A percentile compares a stretch with the other conserved stretches of the same genome.
Evolutionary conservation across 2,113 vertebrate species (phyloP).

Genomic region (Neodontobutis hainanensis): DNA sequence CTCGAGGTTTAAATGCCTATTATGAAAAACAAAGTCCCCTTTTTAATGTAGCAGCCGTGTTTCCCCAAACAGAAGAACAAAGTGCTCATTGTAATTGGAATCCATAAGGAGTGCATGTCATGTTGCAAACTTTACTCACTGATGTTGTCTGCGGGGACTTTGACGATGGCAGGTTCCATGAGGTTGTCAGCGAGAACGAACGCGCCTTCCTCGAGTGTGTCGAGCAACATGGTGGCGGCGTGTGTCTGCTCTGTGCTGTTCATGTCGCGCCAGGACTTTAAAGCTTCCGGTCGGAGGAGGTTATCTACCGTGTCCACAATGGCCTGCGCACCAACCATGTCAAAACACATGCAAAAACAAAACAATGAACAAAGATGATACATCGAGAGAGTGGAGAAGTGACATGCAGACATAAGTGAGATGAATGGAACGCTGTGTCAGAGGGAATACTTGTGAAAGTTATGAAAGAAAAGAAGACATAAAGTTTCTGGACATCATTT

Average conservation of each 20-base stretch:
- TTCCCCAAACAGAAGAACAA: slow-evolving; percentile 46
- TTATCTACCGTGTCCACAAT: slow-evolving; percentile 99
- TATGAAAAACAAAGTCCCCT: slow-evolving; percentile 68
- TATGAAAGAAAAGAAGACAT: neutral
- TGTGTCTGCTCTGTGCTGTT: slow-evolving; percentile 97
- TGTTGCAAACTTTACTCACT: slow-evolving; percentile 81
- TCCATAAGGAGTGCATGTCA: slow-evolving; percentile 9
- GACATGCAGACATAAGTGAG: slow-evolving; percentile 51
- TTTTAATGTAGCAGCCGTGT: slow-evolving; percentile 57
- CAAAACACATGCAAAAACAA: slow-evolving; percentile 44
- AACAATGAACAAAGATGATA: slow-evolving; percentile 6
- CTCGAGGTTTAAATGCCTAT: slow-evolving; percentile 67
- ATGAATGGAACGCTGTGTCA: slow-evolving; percentile 17
- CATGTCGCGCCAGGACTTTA: slow-evolving; percentile 98
- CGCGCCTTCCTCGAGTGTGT: slow-evolving; percentile 96
- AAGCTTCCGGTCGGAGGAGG: slow-evolving; percentile 92
- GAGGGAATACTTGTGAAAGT: neutral
- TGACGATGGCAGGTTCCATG: slow-evolving; percentile 93
- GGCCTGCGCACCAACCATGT: slow-evolving; percentile 79
- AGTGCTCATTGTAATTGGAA: slow-evolving; percentile 41
- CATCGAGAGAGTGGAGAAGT: neutral
- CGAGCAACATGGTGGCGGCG: slow-evolving; percentile 96
- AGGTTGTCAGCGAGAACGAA: slow-evolving; percentile 98
- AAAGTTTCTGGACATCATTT: neutral
- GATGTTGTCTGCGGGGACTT: slow-evolving; percentile 97